phyloP scores from a whole-genome alignment of 1,140 invertebrate species.

The Papilio glaucus region DNA sequence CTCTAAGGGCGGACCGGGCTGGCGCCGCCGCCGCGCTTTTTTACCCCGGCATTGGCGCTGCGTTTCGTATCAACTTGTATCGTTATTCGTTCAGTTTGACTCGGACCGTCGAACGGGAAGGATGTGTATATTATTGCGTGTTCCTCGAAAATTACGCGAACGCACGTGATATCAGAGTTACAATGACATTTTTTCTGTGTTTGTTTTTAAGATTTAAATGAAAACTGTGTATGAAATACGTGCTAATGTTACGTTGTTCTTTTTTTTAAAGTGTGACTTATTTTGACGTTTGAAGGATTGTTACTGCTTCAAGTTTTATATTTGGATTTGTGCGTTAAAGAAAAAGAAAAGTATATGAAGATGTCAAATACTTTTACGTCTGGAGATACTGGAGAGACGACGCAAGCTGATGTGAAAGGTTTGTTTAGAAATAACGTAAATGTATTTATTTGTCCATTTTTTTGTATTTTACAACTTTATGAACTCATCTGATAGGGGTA shows the following conservation, averaged over 20 bases:
- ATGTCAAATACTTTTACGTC: constrained; percentile 68
- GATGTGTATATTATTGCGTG: constrained; percentile 43
- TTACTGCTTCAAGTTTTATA: constrained; percentile 44
- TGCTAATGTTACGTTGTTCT: constrained; percentile 59
- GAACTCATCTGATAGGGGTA: too few species aligned
- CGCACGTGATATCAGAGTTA: constrained; percentile 53
- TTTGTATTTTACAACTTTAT: too few species aligned
- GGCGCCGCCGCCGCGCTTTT: constrained; percentile 76
- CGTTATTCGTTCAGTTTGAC: constrained; percentile 44
- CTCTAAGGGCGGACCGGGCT: constrained; percentile 78
- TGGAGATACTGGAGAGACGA: constrained; percentile 62
- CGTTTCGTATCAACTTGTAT: constrained; percentile 52
- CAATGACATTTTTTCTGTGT: constrained; percentile 60
- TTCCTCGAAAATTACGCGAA: constrained; percentile 41
- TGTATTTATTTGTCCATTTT: too few species aligned
- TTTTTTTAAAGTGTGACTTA: constrained; percentile 49
- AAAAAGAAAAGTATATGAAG: constrained; percentile 49
- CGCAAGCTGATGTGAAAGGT: constrained; percentile 68
- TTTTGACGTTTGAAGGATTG: constrained; percentile 50
- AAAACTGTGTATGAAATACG: constrained; percentile 66
- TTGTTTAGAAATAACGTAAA: constrained; percentile 39
- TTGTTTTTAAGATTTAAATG: constrained; percentile 50
- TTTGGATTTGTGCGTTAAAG: constrained; percentile 59
- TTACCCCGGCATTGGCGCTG: constrained; percentile 62
- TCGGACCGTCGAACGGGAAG: constrained; percentile 39